Conservation (phyloP, 2,888 invertebrate species). For the Meiosimyza platycephala region DNA sequence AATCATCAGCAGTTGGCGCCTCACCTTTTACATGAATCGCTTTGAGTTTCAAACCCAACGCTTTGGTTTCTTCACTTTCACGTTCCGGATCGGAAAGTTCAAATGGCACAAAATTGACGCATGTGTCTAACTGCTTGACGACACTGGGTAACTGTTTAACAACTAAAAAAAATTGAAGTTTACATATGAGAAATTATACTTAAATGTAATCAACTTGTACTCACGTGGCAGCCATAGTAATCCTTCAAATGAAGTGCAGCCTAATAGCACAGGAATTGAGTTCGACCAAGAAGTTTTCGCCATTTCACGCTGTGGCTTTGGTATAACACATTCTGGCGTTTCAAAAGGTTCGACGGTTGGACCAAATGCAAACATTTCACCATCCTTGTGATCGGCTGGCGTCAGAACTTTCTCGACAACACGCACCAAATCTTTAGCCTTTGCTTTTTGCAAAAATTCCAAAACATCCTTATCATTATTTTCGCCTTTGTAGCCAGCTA, state of each 20-base stretch:
- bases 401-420: slow-evolving; percentile 58
- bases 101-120: slow-evolving; percentile 52
- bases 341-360: slow-evolving; percentile 63
- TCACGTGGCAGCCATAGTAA: slow-evolving; percentile 57
- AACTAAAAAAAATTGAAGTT: slow-evolving; percentile 43
- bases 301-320: slow-evolving; percentile 61
- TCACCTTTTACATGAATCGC: slow-evolving; percentile 56
- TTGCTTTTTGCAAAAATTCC: slow-evolving; percentile 59
- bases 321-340: slow-evolving; percentile 61
- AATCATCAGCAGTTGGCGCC: slow-evolving; percentile 56
- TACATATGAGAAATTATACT: neutral
- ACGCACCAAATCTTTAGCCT: slow-evolving; percentile 57
- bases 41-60: slow-evolving; percentile 54
- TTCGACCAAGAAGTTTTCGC: slow-evolving; percentile 63
- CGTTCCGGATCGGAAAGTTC: slow-evolving; percentile 54
- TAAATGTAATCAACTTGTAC: neutral
- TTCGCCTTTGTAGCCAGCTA: slow-evolving; percentile 60
- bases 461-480: slow-evolving; percentile 63
- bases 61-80: slow-evolving; percentile 47
- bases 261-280: slow-evolving; percentile 63
- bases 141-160: slow-evolving; percentile 46
- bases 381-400: slow-evolving; percentile 52
- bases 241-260: slow-evolving; percentile 64
- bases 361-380: slow-evolving; percentile 58
- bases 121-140: slow-evolving; percentile 52